Conservation (phyloP, 2,888 invertebrate species). For the Andrena haemorrhoa region DNA sequence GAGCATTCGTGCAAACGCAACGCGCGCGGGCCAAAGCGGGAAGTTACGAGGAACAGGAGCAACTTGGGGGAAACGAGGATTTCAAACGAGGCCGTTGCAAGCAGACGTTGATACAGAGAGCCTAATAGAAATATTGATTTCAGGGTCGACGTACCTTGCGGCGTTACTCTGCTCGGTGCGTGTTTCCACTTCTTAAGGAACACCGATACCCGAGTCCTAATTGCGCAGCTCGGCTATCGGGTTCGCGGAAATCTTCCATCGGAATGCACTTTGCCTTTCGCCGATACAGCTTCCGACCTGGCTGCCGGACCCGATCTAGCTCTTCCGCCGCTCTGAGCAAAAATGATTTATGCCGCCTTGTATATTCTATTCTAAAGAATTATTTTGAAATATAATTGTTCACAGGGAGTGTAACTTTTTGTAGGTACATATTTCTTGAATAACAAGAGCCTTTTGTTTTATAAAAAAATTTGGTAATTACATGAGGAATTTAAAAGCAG, state of each 20-base stretch:
- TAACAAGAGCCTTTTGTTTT: too few species aligned
- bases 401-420: too few species aligned
- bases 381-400: too few species aligned
- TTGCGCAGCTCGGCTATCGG: not conserved
- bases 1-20: constrained; percentile 64
- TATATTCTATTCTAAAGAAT: too few species aligned
- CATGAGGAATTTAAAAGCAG: too few species aligned
- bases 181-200: constrained; percentile 56
- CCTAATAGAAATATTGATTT: constrained; percentile 77
- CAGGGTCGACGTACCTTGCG: constrained; percentile 74
- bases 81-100: constrained; percentile 57
- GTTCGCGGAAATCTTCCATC: constrained; percentile 10
- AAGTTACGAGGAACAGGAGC: constrained; percentile 35
- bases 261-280: constrained; percentile 1
- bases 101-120: constrained; percentile 71
- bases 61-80: constrained; percentile 36
- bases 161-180: constrained; percentile 54
- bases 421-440: too few species aligned
- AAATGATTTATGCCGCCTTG: not conserved
- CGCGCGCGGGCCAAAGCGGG: constrained; percentile 38
- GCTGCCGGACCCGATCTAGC: not conserved
- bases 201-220: constrained; percentile 28
- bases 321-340: not conserved
- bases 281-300: not conserved
- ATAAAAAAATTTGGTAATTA: too few species aligned